These are phyloP conservation scores for Aricia artaxerxes DNA, from an alignment of 2,888 invertebrate genomes.

Conservation along the genomic window DNA sequence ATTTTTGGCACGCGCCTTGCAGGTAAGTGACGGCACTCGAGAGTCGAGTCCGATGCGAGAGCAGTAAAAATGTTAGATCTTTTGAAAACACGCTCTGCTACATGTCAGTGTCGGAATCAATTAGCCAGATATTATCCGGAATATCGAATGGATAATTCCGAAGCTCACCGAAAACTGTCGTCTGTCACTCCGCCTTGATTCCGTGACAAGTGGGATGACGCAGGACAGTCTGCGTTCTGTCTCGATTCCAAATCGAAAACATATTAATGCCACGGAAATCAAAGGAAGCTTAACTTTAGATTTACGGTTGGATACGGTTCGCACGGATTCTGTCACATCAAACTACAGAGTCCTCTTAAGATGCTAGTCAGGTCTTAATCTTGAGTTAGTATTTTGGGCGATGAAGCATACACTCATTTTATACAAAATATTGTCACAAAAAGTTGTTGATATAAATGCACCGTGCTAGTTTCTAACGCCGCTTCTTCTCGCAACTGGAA, in stretches of 20 bases:
- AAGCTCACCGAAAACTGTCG: slow-evolving; percentile 62
- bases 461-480: too few relatives aligned
- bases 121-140: slow-evolving; percentile 52
- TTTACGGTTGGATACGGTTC: slow-evolving; percentile 44
- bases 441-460: background rate
- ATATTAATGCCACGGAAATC: slow-evolving; percentile 70
- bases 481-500: background rate
- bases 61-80: slow-evolving; percentile 22
- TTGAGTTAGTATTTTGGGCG: background rate
- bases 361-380: slow-evolving; percentile 30
- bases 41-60: slow-evolving; percentile 32
- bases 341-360: slow-evolving; percentile 34
- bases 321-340: slow-evolving; percentile 39
- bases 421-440: background rate
- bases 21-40: slow-evolving; percentile 48
- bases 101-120: slow-evolving; percentile 40
- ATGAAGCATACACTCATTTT: background rate
- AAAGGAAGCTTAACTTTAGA: slow-evolving; percentile 62
- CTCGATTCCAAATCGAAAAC: slow-evolving; percentile 70
- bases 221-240: slow-evolving; percentile 62
- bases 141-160: slow-evolving; percentile 51
- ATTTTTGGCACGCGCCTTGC: slow-evolving; percentile 59
- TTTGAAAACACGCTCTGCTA: background rate
- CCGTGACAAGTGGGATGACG: slow-evolving; percentile 67
- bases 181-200: slow-evolving; percentile 58